Conservation (phyloP, 2,113 vertebrate genomes). For the Nematolebias whitei region DNA sequence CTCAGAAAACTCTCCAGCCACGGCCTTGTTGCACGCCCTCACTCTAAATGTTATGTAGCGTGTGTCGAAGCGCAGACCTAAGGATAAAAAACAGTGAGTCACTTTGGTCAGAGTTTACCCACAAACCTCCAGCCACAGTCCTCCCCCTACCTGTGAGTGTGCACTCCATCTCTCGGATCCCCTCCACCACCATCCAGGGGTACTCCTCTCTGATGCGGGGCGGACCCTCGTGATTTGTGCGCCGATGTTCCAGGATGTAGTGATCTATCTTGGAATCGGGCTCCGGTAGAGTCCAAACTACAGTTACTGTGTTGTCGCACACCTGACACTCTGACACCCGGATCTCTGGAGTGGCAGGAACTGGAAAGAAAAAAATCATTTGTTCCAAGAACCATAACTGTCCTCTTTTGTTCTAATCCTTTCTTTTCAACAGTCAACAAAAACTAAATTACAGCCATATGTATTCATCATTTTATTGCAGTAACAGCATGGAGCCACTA, state of each 20-base stretch:
- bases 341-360: slow-evolving; percentile 92
- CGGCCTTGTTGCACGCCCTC: slow-evolving; percentile 93
- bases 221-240: slow-evolving; percentile 91
- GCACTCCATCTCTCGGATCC: slow-evolving; percentile 85
- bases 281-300: slow-evolving; percentile 87
- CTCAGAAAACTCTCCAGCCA: slow-evolving; percentile 94
- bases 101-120: background rate
- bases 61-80: slow-evolving; percentile 90
- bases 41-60: slow-evolving; percentile 93
- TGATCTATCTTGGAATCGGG: slow-evolving; percentile 93
- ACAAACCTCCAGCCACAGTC: background rate
- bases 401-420: background rate
- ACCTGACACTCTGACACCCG: slow-evolving; percentile 88
- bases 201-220: slow-evolving; percentile 92
- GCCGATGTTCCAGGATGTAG: slow-evolving; percentile 90
- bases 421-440: background rate
- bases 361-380: slow-evolving; percentile 50
- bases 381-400: background rate
- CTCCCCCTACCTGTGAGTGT: slow-evolving; percentile 83
- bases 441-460: background rate
- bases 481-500: background rate
- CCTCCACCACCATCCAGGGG: slow-evolving; percentile 97
- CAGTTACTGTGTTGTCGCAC: slow-evolving; percentile 89
- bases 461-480: background rate
- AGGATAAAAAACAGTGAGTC: background rate